Evolutionary conservation across 2,113 vertebrate genomes (phyloP).

Genomic region (Podilymbus podiceps): DNA sequence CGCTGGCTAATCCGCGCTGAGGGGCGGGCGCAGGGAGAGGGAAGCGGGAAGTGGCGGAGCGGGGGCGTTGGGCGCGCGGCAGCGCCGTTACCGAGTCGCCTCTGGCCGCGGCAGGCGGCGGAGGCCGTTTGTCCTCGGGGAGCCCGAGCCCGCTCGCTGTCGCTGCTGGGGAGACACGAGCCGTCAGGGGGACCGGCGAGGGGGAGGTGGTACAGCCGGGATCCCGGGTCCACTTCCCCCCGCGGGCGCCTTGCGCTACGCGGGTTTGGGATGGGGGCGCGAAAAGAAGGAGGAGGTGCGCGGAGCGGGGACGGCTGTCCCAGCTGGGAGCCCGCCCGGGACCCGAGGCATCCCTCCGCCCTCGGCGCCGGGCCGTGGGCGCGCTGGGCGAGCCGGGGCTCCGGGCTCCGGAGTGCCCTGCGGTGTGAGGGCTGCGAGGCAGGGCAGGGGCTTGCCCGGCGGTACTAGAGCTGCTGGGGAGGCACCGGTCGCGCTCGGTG

Average conservation of each 20-base stretch:
- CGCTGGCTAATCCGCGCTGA: fast-evolving
- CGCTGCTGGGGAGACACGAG: not conserved
- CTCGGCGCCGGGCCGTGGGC: not conserved
- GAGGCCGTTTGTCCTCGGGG: fast-evolving
- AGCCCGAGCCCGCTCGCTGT: fast-evolving
- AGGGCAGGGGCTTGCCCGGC: not conserved
- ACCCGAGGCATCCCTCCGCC: too few species aligned
- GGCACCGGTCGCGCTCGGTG: fast-evolving
- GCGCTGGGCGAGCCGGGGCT: not conserved
- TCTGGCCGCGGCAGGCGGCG: too few species aligned
- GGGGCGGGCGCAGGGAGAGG: not conserved
- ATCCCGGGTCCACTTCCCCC: too few species aligned
- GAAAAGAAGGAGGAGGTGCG: too few species aligned
- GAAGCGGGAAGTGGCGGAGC: fast-evolving
- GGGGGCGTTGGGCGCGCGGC: fast-evolving
- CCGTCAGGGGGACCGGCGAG: not conserved
- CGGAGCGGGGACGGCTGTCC: not conserved
- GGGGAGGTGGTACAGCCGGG: not conserved
- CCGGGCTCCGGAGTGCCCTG: not conserved
- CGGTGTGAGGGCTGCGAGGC: not conserved
- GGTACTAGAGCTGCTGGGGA: fast-evolving
- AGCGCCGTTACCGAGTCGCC: not conserved
- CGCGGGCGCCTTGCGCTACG: not conserved
- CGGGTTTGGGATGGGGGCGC: too few species aligned
- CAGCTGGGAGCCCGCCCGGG: too few species aligned